These are phyloP conservation scores for Gryon sp. DNA, from an alignment of 1,140 invertebrate genomes.

Conservation along the genomic window DNA sequence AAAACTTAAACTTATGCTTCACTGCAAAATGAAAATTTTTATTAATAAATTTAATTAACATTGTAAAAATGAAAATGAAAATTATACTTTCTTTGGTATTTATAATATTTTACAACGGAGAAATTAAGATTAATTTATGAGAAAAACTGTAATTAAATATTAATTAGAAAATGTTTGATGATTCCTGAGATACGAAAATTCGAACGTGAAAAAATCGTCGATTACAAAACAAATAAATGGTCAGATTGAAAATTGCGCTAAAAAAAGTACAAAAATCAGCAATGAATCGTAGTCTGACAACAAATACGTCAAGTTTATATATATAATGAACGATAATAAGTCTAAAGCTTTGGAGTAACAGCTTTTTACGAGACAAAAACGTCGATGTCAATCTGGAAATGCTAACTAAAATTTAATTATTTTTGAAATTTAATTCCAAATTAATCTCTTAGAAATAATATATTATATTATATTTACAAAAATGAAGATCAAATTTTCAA, in stretches of 20 bases:
- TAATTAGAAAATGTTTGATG: too few relatives aligned
- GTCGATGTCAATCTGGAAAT: too few relatives aligned
- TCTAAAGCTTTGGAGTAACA: conserved; percentile 77
- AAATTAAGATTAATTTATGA: too few relatives aligned
- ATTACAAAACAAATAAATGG: conserved; percentile 60
- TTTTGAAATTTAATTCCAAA: too few relatives aligned
- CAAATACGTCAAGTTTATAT: conserved; percentile 67
- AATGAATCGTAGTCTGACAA: conserved; percentile 43
- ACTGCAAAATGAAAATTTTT: conserved; percentile 5
- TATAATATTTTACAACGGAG: not conserved
- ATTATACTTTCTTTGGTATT: conserved; percentile 31
- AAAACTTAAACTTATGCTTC: too few relatives aligned
- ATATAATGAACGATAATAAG: conserved; percentile 65
- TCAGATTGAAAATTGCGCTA: conserved; percentile 25
- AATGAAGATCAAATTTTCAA: too few relatives aligned
- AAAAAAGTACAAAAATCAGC: conserved; percentile 46
- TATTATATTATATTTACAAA: too few relatives aligned
- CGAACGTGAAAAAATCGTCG: conserved; percentile 6
- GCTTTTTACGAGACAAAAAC: not conserved
- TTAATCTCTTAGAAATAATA: too few relatives aligned
- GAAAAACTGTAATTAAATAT: conserved; percentile 1
- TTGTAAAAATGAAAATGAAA: not conserved
- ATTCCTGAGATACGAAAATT: conserved; percentile 7
- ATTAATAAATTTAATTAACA: too few relatives aligned
- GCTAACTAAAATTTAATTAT: too few relatives aligned